phyloP scores from a whole-genome alignment of 2,113 vertebrate genomes.

The Mormoops blainvillei region DNA sequence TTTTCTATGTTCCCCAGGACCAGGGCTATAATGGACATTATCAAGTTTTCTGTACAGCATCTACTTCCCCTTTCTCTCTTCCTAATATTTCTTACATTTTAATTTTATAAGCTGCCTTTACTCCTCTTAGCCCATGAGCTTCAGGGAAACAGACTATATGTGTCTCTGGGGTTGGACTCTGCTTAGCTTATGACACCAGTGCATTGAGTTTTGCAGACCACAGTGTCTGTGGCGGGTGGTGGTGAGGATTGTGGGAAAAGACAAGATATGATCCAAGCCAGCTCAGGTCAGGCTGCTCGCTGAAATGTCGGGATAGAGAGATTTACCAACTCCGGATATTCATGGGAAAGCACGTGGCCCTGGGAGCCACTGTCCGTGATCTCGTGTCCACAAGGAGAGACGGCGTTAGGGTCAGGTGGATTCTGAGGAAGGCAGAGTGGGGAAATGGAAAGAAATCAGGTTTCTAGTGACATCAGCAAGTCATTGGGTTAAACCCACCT shows the following conservation, averaged over 20 bases:
- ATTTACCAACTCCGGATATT: background rate
- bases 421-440: background rate
- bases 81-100: background rate
- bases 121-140: background rate
- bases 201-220: background rate
- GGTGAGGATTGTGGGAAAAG: background rate
- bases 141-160: background rate
- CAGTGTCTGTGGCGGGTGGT: background rate
- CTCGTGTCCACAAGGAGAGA: background rate
- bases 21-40: background rate
- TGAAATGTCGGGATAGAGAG: background rate
- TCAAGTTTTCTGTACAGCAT: background rate
- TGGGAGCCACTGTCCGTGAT: background rate
- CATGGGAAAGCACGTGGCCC: background rate
- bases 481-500: background rate
- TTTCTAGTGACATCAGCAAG: background rate
- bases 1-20: background rate
- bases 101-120: background rate
- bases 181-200: background rate
- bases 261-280: background rate
- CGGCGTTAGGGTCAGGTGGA: background rate
- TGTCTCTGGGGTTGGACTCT: background rate
- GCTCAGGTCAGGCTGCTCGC: background rate
- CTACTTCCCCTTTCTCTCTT: background rate
- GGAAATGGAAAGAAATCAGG: background rate